Conservation (phyloP, 2,888 invertebrate species). For the Pristionchus mayeri region DNA sequence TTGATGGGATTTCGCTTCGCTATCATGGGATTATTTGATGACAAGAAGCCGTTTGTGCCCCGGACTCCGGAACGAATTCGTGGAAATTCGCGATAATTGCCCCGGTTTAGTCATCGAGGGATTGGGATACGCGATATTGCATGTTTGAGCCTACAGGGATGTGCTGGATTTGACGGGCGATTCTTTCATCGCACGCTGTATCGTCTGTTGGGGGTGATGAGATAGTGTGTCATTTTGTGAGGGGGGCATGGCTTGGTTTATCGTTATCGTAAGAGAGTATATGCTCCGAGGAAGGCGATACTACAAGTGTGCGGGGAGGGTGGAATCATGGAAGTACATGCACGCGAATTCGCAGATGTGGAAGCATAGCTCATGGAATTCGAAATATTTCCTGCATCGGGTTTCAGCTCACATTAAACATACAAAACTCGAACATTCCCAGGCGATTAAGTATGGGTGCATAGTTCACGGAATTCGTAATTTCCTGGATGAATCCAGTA, state of each 20-base stretch:
- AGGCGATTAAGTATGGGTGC: too few relatives aligned
- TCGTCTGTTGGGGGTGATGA: neutral
- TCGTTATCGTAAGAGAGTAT: neutral
- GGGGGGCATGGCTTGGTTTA: too few relatives aligned
- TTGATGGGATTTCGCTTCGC: constrained; percentile 20
- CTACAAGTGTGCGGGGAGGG: neutral
- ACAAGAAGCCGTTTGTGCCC: neutral
- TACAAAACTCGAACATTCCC: neutral
- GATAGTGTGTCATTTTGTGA: neutral
- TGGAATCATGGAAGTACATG: neutral
- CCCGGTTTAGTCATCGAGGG: constrained; percentile 6
- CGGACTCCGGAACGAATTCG: constrained; percentile 26
- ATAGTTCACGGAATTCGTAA: too few relatives aligned
- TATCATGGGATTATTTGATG: neutral
- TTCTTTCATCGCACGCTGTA: neutral
- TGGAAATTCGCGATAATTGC: neutral
- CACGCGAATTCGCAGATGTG: neutral
- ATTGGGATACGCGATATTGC: neutral
- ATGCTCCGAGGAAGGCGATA: neutral
- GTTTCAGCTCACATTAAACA: neutral
- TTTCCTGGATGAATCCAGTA: too few relatives aligned
- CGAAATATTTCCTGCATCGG: neutral
- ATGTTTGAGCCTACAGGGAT: neutral
- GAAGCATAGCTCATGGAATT: neutral
- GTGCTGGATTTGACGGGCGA: neutral